Percentiles rank a stretch among this genome's conserved stretches.
Conservation (phyloP, 2,797 vertebrate species). For the Eulemur coronatus region DNA sequence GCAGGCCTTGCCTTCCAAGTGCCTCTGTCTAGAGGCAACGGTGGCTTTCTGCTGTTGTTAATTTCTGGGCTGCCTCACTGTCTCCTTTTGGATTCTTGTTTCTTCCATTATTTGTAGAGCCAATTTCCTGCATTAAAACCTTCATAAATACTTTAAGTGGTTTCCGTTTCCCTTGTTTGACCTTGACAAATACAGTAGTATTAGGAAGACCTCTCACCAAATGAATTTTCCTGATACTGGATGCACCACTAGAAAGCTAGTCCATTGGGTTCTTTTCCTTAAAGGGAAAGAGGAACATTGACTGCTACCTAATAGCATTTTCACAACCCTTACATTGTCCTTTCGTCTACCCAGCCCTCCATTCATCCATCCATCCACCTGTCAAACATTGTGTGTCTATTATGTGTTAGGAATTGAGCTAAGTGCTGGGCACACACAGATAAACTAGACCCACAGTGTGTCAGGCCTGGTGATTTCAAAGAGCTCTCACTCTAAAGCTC, state of each 20-base stretch:
- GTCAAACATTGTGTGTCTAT: neutral
- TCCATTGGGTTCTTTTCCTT: neutral
- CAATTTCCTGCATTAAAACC: neutral
- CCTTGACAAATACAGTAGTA: neutral
- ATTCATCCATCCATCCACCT: neutral
- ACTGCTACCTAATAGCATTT: neutral
- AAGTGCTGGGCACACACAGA: neutral
- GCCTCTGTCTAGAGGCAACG: fast-evolving
- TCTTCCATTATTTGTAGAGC: neutral
- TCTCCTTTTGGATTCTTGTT: neutral
- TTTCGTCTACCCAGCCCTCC: no score
- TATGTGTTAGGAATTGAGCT: neutral
- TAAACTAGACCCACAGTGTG: neutral
- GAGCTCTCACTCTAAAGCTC: neutral
- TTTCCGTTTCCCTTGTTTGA: conserved; percentile 4
- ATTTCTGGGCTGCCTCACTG: neutral
- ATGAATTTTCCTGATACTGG: neutral
- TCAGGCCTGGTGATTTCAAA: neutral
- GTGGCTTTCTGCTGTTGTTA: neutral
- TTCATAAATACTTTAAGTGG: neutral
- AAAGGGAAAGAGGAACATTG: neutral
- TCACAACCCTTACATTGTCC: neutral
- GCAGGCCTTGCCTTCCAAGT: neutral
- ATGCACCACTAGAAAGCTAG: neutral
- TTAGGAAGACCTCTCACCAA: neutral